Conservation (phyloP, 2,888 invertebrate genomes). For the Pollenia angustigena region DNA sequence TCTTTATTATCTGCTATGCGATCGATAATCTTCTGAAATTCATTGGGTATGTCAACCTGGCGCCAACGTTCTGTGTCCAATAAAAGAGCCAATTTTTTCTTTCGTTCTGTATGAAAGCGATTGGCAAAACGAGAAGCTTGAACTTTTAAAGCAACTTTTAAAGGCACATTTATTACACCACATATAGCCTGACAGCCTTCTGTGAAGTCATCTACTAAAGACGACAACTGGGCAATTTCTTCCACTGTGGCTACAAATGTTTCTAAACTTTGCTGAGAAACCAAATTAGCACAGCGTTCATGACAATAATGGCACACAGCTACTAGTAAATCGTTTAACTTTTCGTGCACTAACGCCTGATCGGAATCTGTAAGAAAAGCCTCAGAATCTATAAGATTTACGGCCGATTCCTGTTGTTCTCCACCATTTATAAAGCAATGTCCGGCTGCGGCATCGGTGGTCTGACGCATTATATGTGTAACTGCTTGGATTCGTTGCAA, state of each 20-base stretch:
- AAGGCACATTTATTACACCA: conserved; percentile 90
- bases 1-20: conserved; percentile 86
- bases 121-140: conserved; percentile 96
- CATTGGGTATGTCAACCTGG: conserved; percentile 94
- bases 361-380: conserved; percentile 90
- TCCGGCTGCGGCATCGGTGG: conserved; percentile 88
- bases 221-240: conserved; percentile 90
- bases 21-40: conserved; percentile 94
- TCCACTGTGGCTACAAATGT: conserved; percentile 89
- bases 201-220: conserved; percentile 92
- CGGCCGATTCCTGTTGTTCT: conserved; percentile 80
- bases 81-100: conserved; percentile 92
- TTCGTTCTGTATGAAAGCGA: conserved; percentile 94
- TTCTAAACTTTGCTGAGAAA: conserved; percentile 91
- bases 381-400: conserved; percentile 87
- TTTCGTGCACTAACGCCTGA: conserved; percentile 88
- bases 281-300: conserved; percentile 94
- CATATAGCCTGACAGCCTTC: conserved; percentile 90
- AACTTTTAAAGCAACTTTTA: conserved; percentile 92
- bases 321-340: conserved; percentile 90
- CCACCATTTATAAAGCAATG: conserved; percentile 79
- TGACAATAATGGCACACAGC: conserved; percentile 96
- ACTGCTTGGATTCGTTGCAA: conserved; percentile 90
- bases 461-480: conserved; percentile 91
- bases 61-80: conserved; percentile 97